A percentile compares a stretch with the other conserved stretches of the same genome.
Conservation (phyloP, 2,797 vertebrate species). For the Onychomys leucogaster region DNA sequence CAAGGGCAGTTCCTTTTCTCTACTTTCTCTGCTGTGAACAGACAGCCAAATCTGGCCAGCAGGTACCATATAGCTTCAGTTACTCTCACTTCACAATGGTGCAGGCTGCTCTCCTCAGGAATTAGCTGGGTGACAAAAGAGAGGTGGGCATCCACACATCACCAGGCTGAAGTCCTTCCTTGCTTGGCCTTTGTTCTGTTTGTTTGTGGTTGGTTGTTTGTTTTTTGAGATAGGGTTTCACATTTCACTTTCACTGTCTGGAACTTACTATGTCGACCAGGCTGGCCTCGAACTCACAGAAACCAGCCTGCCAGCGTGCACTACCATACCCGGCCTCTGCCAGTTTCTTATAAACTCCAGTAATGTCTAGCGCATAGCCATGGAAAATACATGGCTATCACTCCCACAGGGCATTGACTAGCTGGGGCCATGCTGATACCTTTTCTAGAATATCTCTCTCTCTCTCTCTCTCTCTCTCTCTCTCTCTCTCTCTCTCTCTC, state of each 20-base stretch:
- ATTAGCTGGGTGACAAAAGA: constrained; percentile 52
- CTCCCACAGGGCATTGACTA: constrained; percentile 16
- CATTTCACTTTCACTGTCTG: not conserved
- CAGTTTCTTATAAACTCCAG: constrained; percentile 7
- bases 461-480: not conserved
- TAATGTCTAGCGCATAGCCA: not conserved
- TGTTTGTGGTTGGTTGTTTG: not conserved
- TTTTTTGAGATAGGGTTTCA: not conserved
- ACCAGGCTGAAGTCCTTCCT: constrained; percentile 45
- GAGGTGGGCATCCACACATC: constrained; percentile 54
- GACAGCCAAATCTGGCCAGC: not conserved
- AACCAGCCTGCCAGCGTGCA: not conserved
- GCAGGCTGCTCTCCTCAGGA: constrained; percentile 43
- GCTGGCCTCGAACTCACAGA: not conserved
- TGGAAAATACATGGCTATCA: not conserved
- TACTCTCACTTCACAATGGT: constrained; percentile 29
- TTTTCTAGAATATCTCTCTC: constrained; percentile 13
- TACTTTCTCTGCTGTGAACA: constrained; percentile 11
- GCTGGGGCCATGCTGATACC: not conserved
- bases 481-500: not conserved
- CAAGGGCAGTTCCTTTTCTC: constrained; percentile 32
- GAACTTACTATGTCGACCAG: not conserved
- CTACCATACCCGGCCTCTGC: not conserved
- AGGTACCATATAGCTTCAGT: not conserved
- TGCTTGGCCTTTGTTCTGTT: not conserved